Base-by-base conservation (phyloP, 2,888 invertebrate species). In the Apodemia zela region DNA sequence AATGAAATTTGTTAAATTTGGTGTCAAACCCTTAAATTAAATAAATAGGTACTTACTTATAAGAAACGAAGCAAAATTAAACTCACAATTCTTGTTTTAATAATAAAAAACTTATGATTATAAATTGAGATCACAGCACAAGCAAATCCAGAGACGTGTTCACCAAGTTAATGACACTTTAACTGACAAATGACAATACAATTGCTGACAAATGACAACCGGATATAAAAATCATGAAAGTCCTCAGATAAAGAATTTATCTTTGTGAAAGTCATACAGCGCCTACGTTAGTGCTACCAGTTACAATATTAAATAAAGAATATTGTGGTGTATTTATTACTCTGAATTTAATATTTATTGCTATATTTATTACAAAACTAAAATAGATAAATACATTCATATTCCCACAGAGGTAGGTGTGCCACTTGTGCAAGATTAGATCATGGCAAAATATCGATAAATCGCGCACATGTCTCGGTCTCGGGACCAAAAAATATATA, bases 101-200 rank as follows among this genome's bases (percentile, higher is more conserved):
- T 29, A 47, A 33, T 54, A n/a, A n/a, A 49, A 29, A 33, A 47
- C 45, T 63, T 45, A 62, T 63, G 64, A 66, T 57, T 67, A 47
- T 29, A 33, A 45, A 49, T 21, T 47, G 33, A 29, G 35, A 68
- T 62, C 66, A 70, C 66, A 63, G 65, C 64, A 68, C 70, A 68
- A 69, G 67, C 67, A 75, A 75, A 70, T 69, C 73, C 69, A 73
- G 67, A 76, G 79, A 80, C 81, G 77, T 79, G 81, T 85, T 84
- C 80, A 79, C 80, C 73, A 76, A 80, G 81, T 58, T 49, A 58
- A 29, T 18, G 18, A 33, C 33, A 33, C 49, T 51, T 18, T 11
- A 51, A 51, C 49, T 49, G 49, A 49, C 49, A 25, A 33, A 8
- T 33, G 8, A 33, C 8, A 8, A 33, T 6, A 8, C 33, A 33